Evolutionary conservation across 2,888 invertebrate species (phyloP).

Genomic region (Melitaea athalia): DNA sequence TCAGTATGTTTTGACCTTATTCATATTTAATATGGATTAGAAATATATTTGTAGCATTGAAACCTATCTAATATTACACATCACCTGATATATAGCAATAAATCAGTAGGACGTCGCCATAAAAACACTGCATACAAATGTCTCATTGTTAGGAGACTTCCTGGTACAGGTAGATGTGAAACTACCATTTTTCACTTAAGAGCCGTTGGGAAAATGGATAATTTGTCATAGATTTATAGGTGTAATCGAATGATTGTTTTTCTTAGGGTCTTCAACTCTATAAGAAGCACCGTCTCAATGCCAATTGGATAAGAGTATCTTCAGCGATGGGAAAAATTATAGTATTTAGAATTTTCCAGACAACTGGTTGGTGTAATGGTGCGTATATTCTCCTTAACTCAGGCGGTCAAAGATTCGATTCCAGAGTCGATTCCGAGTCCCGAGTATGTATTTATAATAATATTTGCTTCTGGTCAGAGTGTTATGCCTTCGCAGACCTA

Average conservation of each 20-base stretch:
- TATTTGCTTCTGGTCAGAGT: too few species aligned
- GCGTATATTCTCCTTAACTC: too few species aligned
- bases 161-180: constrained; percentile 50
- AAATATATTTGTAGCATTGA: too few species aligned
- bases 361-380: too few species aligned
- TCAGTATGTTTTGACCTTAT: too few species aligned
- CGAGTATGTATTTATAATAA: too few species aligned
- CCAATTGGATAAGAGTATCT: neutral
- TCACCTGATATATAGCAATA: constrained; percentile 23
- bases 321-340: neutral
- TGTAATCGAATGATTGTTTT: constrained; percentile 35
- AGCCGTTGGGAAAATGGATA: constrained; percentile 25
- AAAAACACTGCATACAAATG: constrained; percentile 48
- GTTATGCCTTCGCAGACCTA: too few species aligned
- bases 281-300: constrained; percentile 29
- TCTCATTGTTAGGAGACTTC: constrained; percentile 54
- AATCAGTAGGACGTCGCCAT: constrained; percentile 29
- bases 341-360: too few species aligned
- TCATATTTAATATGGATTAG: too few species aligned
- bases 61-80: too few species aligned
- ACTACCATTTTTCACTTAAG: constrained; percentile 49
- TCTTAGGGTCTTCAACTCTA: constrained; percentile 24
- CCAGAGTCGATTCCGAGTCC: too few species aligned
- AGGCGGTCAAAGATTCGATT: too few species aligned
- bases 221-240: constrained; percentile 33